Base-by-base conservation (phyloP, 2,888 invertebrate genomes). In the Pimpla rufipes region DNA sequence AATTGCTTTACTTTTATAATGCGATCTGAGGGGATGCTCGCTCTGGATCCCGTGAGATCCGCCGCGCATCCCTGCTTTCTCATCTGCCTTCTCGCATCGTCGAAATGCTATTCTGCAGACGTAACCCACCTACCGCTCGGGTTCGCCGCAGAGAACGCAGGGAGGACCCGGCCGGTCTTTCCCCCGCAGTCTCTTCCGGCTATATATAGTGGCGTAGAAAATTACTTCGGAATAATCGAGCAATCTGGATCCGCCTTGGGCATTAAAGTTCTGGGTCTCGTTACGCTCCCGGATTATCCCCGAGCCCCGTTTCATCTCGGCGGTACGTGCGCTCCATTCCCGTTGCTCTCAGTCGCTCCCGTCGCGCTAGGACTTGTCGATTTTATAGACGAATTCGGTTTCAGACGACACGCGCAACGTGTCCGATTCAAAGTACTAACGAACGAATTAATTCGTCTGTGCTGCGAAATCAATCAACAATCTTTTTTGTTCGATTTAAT, bases 201-300 rank as follows among this genome's bases (percentile, higher is more conserved):
- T 40, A 35, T 62, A 62, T 68, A 23, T 62, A 71, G 40, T 35
- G 37, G 67, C 62, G 59, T 59, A 21, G 79, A 80, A 80, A 80
- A 80, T 83, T 80, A 80, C 83, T 83, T 80, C 55, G 74, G 77
- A 80, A 83, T 83, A 80, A 83, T 83, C 83, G 73, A 83, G 79
- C 79, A 79, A 76, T 83, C 83, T 83, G 71, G 79, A 83, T 79
- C 29, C 45, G 80, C 83, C 80, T 66, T 62, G 40, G 66, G 80
- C 80, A 77, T 83, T 80, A 73, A 83, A 77, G 80, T 83, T 80
- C 73, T 68, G 68, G 21, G 45, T 66, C 70, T 71, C 76, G 76
- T 83, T 73, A 83, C 83, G 73, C 83, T 59, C 40, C 37, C 71
- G 79, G 79, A 79, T 83, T 76, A 83, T 79, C 83, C 75, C 50